Evolutionary conservation across 2,113 vertebrate genomes (phyloP).

Genomic region (Osmerus eperlanus): DNA sequence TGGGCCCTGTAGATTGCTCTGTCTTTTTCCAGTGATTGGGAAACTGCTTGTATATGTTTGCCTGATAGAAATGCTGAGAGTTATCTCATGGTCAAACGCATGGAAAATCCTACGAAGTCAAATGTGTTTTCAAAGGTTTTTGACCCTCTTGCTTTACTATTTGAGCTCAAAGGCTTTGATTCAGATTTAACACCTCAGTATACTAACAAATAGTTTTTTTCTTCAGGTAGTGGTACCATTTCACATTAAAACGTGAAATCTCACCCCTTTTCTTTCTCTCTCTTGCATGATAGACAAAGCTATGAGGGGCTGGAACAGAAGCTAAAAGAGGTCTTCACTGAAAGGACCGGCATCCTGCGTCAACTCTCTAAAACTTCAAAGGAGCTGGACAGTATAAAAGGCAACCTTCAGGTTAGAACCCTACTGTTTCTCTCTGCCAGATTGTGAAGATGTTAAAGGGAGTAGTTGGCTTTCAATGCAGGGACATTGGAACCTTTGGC

Average conservation of each 20-base stretch:
- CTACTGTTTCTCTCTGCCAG: slow-evolving; percentile 27
- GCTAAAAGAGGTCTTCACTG: slow-evolving; percentile 91
- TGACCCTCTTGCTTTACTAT: too few species aligned
- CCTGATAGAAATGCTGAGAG: slow-evolving; percentile 27
- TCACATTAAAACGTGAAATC: too few species aligned
- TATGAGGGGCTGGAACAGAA: slow-evolving; percentile 90
- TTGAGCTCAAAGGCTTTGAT: too few species aligned
- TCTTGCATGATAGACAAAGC: slow-evolving; percentile 79
- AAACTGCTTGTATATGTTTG: slow-evolving; percentile 42
- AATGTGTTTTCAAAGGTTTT: slow-evolving; percentile 41
- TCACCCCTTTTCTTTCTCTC: neutral
- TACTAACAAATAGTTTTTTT: too few species aligned
- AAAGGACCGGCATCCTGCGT: slow-evolving; percentile 85
- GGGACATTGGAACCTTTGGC: neutral
- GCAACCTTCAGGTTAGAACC: slow-evolving; percentile 84
- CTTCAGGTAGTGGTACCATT: too few species aligned
- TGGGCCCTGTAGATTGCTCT: slow-evolving; percentile 24
- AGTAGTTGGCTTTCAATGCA: slow-evolving; percentile 5
- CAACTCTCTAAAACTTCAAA: slow-evolving; percentile 92
- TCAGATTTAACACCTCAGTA: too few species aligned
- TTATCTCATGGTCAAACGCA: slow-evolving; percentile 45
- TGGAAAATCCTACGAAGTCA: slow-evolving; percentile 20
- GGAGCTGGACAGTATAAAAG: slow-evolving; percentile 91
- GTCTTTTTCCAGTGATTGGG: slow-evolving; percentile 32
- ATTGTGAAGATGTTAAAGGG: slow-evolving; percentile 10